phyloP scores from a whole-genome alignment of 2,888 invertebrate genomes.

The Sussaba pulchella region DNA sequence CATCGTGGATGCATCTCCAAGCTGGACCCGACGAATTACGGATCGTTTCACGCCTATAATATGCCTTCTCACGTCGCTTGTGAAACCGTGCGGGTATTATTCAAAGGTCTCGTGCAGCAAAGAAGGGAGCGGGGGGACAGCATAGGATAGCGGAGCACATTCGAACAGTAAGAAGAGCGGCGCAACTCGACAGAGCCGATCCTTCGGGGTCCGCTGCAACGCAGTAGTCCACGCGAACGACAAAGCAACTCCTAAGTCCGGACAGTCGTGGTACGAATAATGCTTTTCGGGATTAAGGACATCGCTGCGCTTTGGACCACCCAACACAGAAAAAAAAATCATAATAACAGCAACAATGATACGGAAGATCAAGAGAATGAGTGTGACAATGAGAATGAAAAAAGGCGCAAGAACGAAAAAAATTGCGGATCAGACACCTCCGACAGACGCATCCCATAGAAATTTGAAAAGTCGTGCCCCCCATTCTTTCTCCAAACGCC shows the following conservation, averaged over 20 bases:
- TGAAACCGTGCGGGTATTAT: slow-evolving; percentile 51
- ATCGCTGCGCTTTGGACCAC: slow-evolving; percentile 56
- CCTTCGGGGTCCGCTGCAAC: slow-evolving; percentile 56
- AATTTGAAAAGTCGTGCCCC: neutral
- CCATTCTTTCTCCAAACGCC: neutral
- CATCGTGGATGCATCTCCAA: slow-evolving; percentile 53
- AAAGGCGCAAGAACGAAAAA: slow-evolving; percentile 15
- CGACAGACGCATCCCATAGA: slow-evolving; percentile 16
- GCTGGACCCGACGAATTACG: slow-evolving; percentile 81
- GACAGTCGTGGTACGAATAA: slow-evolving; percentile 83
- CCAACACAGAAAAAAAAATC: slow-evolving; percentile 45
- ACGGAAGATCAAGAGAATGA: slow-evolving; percentile 7
- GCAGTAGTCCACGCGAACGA: slow-evolving; percentile 68
- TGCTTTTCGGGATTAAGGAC: slow-evolving; percentile 81
- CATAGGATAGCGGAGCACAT: too few relatives aligned
- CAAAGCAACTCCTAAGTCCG: slow-evolving; percentile 78
- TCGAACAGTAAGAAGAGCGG: slow-evolving; percentile 76
- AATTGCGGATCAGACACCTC: slow-evolving; percentile 35
- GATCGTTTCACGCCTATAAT: slow-evolving; percentile 84
- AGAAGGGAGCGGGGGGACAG: too few relatives aligned
- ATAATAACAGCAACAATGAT: too few relatives aligned
- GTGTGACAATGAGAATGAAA: slow-evolving; percentile 30
- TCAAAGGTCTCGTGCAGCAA: slow-evolving; percentile 39
- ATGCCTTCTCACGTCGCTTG: slow-evolving; percentile 81
- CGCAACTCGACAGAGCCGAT: slow-evolving; percentile 69